These are phyloP conservation scores for Capitella teleta DNA, from an alignment of 1,140 invertebrate genomes.

Conservation along the genomic window DNA sequence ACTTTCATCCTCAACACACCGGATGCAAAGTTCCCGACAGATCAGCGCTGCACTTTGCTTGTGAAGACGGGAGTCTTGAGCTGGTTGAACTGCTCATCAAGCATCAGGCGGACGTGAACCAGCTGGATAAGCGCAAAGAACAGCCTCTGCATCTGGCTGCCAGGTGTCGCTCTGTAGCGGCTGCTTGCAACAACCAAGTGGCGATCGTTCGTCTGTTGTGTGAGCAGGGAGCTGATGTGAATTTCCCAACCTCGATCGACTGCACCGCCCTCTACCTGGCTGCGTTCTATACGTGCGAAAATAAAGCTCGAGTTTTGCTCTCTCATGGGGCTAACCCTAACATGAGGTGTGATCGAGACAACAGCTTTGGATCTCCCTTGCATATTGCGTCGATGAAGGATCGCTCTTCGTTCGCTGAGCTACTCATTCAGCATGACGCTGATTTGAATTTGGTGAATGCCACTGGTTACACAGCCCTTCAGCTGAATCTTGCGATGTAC, in stretches of 20 bases:
- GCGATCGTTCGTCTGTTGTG: conserved; percentile 9
- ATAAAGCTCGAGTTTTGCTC: conserved; percentile 8
- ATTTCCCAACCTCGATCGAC: conserved; percentile 7
- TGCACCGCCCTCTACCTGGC: conserved; percentile 10
- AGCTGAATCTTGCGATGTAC: conserved; percentile 7
- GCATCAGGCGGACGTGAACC: conserved; percentile 7
- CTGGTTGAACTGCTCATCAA: conserved; percentile 7
- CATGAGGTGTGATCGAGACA: not conserved
- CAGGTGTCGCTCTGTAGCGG: conserved; percentile 7
- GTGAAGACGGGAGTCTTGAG: conserved; percentile 4
- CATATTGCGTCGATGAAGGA: conserved; percentile 12
- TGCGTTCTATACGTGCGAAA: conserved; percentile 8
- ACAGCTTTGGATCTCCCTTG: conserved; percentile 10
- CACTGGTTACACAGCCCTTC: conserved; percentile 5
- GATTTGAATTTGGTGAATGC: conserved; percentile 4
- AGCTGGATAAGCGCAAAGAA: conserved; percentile 5
- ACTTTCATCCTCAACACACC: not conserved
- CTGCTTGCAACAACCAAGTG: conserved; percentile 2
- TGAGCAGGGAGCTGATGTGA: not conserved
- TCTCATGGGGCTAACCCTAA: conserved; percentile 6
- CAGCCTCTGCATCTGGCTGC: conserved; percentile 9
- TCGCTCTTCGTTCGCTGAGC: not conserved
- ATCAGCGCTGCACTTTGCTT: conserved; percentile 11
- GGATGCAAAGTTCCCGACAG: not conserved
- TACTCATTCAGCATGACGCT: conserved; percentile 7